phyloP scores from a whole-genome alignment of 2,888 invertebrate species.

The Drosophila fungiperda region DNA sequence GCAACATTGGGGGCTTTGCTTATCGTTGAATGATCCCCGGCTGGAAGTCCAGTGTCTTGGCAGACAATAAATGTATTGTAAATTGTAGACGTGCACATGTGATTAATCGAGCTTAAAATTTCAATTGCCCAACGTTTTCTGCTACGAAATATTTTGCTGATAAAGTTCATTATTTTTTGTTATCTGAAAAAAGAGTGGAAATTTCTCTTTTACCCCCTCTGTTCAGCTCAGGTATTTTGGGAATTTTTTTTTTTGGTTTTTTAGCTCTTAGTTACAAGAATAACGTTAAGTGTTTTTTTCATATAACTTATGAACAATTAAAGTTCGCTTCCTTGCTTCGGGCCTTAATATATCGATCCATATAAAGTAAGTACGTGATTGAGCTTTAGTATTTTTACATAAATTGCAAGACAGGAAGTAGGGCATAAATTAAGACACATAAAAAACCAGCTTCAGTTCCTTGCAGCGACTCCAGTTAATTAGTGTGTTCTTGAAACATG shows the following conservation, averaged over 20 bases:
- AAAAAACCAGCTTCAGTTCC: slow-evolving; percentile 56
- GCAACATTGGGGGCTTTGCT: slow-evolving; percentile 51
- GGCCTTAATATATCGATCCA: slow-evolving; percentile 16
- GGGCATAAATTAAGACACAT: slow-evolving; percentile 59
- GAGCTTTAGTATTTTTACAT: slow-evolving; percentile 20
- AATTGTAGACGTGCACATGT: slow-evolving; percentile 17
- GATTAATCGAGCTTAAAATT: slow-evolving; percentile 67
- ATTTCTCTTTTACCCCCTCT: not conserved
- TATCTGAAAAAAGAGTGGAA: slow-evolving; percentile 38
- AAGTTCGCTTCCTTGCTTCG: slow-evolving; percentile 43
- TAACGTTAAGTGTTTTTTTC: slow-evolving; percentile 46
- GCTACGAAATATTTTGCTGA: slow-evolving; percentile 34
- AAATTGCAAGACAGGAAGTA: slow-evolving; percentile 62
- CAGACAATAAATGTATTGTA: slow-evolving; percentile 24
- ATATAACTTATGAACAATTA: slow-evolving; percentile 34
- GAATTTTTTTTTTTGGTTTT: not conserved
- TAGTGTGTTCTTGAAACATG: slow-evolving; percentile 42
- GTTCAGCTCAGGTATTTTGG: slow-evolving; percentile 2
- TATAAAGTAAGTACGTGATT: slow-evolving; percentile 19
- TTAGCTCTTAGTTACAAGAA: slow-evolving; percentile 19
- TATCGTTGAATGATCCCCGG: slow-evolving; percentile 63
- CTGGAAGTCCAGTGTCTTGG: slow-evolving; percentile 15
- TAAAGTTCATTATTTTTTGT: slow-evolving; percentile 51
- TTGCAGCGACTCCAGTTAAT: slow-evolving; percentile 36
- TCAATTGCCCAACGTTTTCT: slow-evolving; percentile 47